Evolutionary conservation across 1,140 invertebrate species (phyloP).

Genomic region (Micrasema minimum): DNA sequence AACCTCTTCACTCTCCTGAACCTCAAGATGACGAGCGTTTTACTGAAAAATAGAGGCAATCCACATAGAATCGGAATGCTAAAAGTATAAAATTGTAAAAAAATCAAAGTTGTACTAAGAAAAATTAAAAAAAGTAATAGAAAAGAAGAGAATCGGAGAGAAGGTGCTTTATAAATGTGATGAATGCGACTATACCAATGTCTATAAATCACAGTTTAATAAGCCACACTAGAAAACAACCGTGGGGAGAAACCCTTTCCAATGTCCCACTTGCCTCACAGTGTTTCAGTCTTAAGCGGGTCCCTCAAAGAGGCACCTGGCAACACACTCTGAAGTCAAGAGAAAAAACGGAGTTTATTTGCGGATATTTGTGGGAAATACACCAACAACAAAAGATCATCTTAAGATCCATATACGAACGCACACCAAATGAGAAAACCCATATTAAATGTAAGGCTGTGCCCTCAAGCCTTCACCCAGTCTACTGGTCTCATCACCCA

Average conservation of each 20-base stretch:
- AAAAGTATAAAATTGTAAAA: no score
- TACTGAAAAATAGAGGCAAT: no score
- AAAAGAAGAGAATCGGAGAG: no score
- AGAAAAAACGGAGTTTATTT: conserved; percentile 32
- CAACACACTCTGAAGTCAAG: not conserved
- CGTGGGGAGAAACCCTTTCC: conserved; percentile 45
- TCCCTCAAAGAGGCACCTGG: conserved; percentile 29
- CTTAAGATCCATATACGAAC: conserved; percentile 36
- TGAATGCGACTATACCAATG: no score
- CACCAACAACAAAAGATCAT: conserved; percentile 14
- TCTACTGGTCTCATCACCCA: conserved; percentile 9
- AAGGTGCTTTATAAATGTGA: conserved; percentile 34
- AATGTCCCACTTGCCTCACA: conserved; percentile 44
- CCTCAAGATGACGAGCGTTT: not conserved
- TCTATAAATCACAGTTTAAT: conserved; percentile 19
- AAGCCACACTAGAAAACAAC: conserved; percentile 42
- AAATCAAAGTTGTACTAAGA: no score
- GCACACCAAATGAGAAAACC: conserved; percentile 46
- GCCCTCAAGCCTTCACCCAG: conserved; percentile 53
- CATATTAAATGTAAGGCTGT: conserved; percentile 37
- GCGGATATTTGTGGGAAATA: conserved; percentile 44
- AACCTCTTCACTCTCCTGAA: not conserved
- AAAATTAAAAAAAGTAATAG: no score
- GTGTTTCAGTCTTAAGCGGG: conserved; percentile 39
- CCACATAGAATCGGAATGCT: no score